Evolutionary conservation across 2,888 invertebrate genomes (phyloP).

Genomic region (Rhimphoctona megacephalus): DNA sequence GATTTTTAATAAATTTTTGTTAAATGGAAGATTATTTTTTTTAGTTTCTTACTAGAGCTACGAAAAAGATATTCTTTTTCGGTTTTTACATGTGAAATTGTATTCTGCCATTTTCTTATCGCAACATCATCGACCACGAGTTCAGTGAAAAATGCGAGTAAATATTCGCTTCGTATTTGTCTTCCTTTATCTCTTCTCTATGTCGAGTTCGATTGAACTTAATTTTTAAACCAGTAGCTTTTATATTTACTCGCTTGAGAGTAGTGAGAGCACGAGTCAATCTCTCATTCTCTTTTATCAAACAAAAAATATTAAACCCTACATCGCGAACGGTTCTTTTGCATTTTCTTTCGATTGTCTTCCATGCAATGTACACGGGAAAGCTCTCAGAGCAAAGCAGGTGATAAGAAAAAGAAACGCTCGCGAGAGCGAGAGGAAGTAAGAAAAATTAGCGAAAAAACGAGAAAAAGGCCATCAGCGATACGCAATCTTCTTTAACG

Average conservation of each 20-base stretch:
- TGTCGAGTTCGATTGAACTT: not conserved
- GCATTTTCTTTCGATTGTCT: conserved; percentile 25
- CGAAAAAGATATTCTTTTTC: not conserved
- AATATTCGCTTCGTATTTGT: conserved; percentile 18
- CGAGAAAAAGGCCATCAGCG: not conserved
- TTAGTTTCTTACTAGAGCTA: not conserved
- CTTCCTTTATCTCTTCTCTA: not conserved
- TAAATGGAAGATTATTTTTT: too few species aligned
- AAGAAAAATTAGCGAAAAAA: not conserved
- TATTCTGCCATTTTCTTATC: conserved; percentile 6
- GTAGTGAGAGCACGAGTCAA: conserved; percentile 17
- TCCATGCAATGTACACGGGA: not conserved
- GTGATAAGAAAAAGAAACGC: not conserved
- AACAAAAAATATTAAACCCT: not conserved
- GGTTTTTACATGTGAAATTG: not conserved
- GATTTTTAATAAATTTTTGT: too few species aligned
- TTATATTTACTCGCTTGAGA: conserved; percentile 12
- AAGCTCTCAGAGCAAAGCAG: not conserved
- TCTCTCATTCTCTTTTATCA: not conserved
- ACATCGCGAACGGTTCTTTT: not conserved
- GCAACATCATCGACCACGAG: not conserved
- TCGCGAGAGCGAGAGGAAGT: not conserved
- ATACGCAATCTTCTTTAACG: conserved; percentile 43
- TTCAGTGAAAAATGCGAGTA: conserved; percentile 19
- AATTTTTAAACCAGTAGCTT: conserved; percentile 28